A percentile compares a stretch with the other conserved stretches of the same genome.
Conservation (phyloP, 2,797 vertebrate species). For the Epinephelus malabaricus region DNA sequence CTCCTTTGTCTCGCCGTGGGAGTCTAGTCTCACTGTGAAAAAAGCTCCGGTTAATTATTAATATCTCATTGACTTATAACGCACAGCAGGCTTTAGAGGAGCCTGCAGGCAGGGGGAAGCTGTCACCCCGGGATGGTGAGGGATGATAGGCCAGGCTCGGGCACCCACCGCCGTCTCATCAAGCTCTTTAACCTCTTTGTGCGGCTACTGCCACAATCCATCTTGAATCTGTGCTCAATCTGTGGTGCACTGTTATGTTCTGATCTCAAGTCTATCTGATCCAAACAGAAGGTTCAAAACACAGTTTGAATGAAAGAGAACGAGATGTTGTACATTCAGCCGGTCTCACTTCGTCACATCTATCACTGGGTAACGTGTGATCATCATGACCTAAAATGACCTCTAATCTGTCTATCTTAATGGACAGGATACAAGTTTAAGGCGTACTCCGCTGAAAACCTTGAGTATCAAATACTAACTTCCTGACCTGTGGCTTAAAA, state of each 20-base stretch:
- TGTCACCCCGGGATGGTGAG: constrained; percentile 68
- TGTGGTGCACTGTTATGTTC: background rate
- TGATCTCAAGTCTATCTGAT: background rate
- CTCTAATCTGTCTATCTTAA: background rate
- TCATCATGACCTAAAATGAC: background rate
- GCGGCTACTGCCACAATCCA: constrained; percentile 19
- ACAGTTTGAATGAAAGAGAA: background rate
- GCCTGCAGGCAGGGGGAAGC: constrained; percentile 62
- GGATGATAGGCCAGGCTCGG: constrained; percentile 47
- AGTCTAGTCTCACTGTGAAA: constrained; percentile 69
- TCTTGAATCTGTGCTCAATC: constrained; percentile 2
- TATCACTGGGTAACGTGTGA: background rate
- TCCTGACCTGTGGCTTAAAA: background rate
- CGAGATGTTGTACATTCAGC: background rate
- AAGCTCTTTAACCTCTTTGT: constrained; percentile 59
- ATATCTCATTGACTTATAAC: constrained; percentile 79
- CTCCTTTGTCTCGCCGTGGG: constrained; percentile 76
- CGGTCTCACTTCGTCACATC: constrained; percentile 1
- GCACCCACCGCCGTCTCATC: constrained; percentile 42
- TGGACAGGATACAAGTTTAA: background rate
- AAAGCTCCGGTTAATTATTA: constrained; percentile 80
- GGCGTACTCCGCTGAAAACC: background rate
- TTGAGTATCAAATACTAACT: background rate
- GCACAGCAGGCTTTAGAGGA: constrained; percentile 67
- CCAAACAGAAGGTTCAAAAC: background rate